Base-by-base conservation (phyloP, 2,888 invertebrate species). In the Euclidia mi region DNA sequence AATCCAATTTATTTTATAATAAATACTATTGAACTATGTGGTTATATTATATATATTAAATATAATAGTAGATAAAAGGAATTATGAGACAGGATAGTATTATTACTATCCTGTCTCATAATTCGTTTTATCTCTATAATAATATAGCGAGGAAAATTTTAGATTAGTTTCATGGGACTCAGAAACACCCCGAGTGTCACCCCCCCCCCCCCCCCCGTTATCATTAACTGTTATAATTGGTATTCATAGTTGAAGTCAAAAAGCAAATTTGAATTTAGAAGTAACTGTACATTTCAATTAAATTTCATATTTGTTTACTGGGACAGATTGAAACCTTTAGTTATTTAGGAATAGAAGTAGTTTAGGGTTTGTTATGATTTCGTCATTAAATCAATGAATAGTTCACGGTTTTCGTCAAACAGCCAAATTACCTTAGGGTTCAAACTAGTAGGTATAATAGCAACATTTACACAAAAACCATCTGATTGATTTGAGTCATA, bases 141-240 rank as follows among this genome's bases (percentile, higher is more conserved):
- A 76, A 61, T 65, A 49, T 62, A 68, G 49, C 53, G 48, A 69
- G 47, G 56, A 56, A 82, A n/a, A 82, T 61, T 82, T 79, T 79
- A 81, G 75, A 80, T 79, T 78, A 79, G 79, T 81, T 81, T 70
- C 15, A 63, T 57, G 44, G 56, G 52, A 48, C 52, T 53, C 56
- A 53, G 49, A 58, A 41, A 57, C 61, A 48, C 46, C 56, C 43
- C 46, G 41, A 52, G 57, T 62, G 65, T 66, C 45, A 53, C 35
- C 35, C 15, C 58, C 57, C 48, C n/a, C n/a, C n/a, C n/a, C n/a
- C n/a, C 43, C 56, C 43, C n/a, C n/a, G 56, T 59, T 63, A 49
- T 32, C 50, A 50, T 29, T 43, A 20, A 17, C 7, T 49, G 43
- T 50, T 42, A 52, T 47, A 56, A 59, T 64, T 60, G 53, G 56